These are phyloP conservation scores for Drosophila mayaguana DNA, from an alignment of 2,888 invertebrate species.

Conservation along the genomic window DNA sequence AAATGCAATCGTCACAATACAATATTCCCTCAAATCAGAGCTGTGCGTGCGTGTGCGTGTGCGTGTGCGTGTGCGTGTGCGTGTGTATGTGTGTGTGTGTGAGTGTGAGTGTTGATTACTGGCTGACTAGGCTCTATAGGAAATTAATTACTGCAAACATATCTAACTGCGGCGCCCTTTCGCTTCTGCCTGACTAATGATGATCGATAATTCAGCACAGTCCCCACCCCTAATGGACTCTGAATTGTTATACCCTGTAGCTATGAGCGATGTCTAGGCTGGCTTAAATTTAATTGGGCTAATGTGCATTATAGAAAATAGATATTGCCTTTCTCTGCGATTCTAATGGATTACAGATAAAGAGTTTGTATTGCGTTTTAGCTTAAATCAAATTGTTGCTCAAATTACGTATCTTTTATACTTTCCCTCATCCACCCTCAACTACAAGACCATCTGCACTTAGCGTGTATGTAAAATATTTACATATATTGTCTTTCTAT, in stretches of 20 bases:
- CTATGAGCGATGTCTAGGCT: background rate
- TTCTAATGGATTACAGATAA: background rate
- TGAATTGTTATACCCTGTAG: constrained; percentile 15
- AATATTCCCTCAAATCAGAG: constrained; percentile 20
- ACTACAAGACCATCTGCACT: too few relatives aligned
- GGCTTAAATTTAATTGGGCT: background rate
- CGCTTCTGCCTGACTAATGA: constrained; percentile 52
- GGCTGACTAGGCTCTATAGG: constrained; percentile 31
- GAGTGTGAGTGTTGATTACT: constrained; percentile 31
- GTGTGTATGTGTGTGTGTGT: constrained; percentile 10
- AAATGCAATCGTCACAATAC: constrained; percentile 65
- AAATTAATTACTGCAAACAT: constrained; percentile 71
- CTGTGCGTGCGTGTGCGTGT: background rate
- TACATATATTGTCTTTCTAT: too few relatives aligned
- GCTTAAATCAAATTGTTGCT: background rate
- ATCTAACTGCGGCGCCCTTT: constrained; percentile 44
- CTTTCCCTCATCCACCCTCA: background rate
- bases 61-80: constrained; percentile 1
- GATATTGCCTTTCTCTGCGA: background rate
- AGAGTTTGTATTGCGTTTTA: background rate
- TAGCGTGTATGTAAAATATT: too few relatives aligned
- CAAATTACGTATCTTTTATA: background rate
- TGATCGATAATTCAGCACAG: constrained; percentile 61
- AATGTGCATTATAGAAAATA: background rate
- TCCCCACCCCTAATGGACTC: constrained; percentile 2